A percentile compares a stretch with the other conserved stretches of the same genome.
These are phyloP conservation scores for Tetragnatha montana DNA, from an alignment of 2,888 invertebrate species.

Conservation along the genomic window DNA sequence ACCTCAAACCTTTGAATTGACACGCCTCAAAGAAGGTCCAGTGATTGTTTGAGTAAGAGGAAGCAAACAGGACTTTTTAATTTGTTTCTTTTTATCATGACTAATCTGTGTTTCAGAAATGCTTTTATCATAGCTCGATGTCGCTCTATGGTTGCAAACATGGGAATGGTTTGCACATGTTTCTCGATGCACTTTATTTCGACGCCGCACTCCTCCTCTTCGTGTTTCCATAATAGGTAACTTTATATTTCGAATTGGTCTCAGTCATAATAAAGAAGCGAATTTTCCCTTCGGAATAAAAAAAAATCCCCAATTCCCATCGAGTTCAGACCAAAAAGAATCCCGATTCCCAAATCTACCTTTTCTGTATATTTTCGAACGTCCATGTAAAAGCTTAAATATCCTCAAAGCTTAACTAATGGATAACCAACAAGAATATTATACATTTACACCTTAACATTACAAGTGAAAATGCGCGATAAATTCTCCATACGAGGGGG, in stretches of 20 bases:
- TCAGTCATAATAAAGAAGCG: conserved; percentile 17
- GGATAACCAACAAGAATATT: too few relatives aligned
- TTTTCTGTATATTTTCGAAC: too few relatives aligned
- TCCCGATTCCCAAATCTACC: too few relatives aligned
- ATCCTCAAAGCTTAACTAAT: too few relatives aligned
- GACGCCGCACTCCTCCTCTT: conserved; percentile 26
- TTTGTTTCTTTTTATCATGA: conserved; percentile 24
- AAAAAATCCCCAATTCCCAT: not conserved
- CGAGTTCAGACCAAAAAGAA: not conserved
- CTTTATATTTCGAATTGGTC: conserved; percentile 27
- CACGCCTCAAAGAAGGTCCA: conserved; percentile 35
- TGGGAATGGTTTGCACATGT: conserved; percentile 30
- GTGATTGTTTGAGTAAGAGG: conserved; percentile 51
- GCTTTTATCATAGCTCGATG: conserved; percentile 40
- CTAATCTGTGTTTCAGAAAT: conserved; percentile 15
- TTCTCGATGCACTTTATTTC: conserved; percentile 54
- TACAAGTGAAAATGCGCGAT: too few relatives aligned
- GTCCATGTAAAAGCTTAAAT: too few relatives aligned
- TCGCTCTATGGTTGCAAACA: conserved; percentile 48
- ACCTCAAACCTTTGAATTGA: conserved; percentile 24
- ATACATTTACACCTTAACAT: too few relatives aligned
- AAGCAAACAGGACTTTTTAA: conserved; percentile 19
- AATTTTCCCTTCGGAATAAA: conserved; percentile 2
- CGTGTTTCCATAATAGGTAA: conserved; percentile 33
- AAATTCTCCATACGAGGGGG: too few relatives aligned